phyloP scores from a whole-genome alignment of 2,113 vertebrate genomes.

The Nymphicus hollandicus region DNA sequence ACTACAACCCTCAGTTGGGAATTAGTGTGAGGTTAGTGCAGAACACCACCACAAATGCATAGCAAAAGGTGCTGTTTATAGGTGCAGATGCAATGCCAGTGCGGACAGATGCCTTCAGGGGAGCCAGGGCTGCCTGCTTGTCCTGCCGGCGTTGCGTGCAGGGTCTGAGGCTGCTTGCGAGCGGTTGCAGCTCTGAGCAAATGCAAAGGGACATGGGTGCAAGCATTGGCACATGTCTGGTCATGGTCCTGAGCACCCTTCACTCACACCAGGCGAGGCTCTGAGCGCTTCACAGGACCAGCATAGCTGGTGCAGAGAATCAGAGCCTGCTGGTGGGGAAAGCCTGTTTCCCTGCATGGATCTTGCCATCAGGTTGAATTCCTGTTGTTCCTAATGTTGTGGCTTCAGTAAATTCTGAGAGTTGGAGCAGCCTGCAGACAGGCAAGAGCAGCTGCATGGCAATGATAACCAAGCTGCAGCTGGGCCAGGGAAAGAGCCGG shows the following conservation, averaged over 20 bases:
- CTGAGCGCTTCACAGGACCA: fast-evolving
- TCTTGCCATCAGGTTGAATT: not conserved
- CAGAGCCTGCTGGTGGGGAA: not conserved
- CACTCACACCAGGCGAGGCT: not conserved
- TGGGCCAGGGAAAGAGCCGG: too few species aligned
- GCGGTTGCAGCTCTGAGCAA: not conserved
- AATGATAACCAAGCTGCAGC: not conserved
- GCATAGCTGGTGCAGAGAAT: fast-evolving
- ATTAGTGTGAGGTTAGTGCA: not conserved
- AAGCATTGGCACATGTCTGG: fast-evolving
- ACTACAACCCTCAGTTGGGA: fast-evolving
- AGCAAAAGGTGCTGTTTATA: not conserved
- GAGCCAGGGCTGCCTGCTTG: not conserved
- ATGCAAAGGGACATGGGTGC: not conserved
- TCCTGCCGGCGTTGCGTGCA: fast-evolving
- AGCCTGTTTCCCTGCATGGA: not conserved
- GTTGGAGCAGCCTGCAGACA: not conserved
- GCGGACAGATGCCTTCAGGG: not conserved
- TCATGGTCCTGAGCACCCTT: fast-evolving
- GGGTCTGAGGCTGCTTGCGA: not conserved
- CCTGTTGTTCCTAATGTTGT: not conserved
- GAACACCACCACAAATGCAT: fast-evolving
- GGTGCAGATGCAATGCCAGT: fast-evolving
- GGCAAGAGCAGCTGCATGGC: not conserved
- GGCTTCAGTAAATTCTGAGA: not conserved